Evolutionary conservation across 2,797 vertebrate genomes (phyloP).

Genomic region (Liasis olivaceus): DNA sequence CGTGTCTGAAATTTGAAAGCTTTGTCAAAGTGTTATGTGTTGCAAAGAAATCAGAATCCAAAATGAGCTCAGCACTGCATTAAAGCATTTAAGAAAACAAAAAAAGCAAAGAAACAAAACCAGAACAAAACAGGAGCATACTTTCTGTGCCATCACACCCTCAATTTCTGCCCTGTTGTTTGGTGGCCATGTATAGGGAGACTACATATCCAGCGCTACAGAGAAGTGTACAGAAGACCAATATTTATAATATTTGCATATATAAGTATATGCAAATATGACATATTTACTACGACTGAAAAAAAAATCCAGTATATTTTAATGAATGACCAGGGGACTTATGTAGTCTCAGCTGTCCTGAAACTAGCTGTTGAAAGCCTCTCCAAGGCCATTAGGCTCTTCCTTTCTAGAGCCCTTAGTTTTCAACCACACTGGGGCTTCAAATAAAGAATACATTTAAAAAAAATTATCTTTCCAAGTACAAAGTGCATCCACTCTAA

Average conservation of each 20-base stretch:
- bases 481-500: no score
- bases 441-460: background rate
- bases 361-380: background rate
- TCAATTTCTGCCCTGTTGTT: background rate
- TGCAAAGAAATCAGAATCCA: background rate
- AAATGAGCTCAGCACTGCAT: background rate
- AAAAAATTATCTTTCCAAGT: background rate
- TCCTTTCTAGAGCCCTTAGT: background rate
- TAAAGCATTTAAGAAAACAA: background rate
- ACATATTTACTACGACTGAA: background rate
- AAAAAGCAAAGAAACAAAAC: background rate
- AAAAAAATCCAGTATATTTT: background rate
- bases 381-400: background rate
- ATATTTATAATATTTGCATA: background rate
- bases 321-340: background rate
- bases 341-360: background rate
- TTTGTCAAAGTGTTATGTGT: background rate
- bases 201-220: background rate
- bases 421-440: background rate
- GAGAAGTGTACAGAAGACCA: background rate
- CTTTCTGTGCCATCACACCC: background rate
- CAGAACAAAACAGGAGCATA: background rate
- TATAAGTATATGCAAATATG: background rate
- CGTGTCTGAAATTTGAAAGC: background rate
- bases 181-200: background rate